phyloP scores from a whole-genome alignment of 2,797 vertebrate genomes.

The Dromococcyx pavoninus region DNA sequence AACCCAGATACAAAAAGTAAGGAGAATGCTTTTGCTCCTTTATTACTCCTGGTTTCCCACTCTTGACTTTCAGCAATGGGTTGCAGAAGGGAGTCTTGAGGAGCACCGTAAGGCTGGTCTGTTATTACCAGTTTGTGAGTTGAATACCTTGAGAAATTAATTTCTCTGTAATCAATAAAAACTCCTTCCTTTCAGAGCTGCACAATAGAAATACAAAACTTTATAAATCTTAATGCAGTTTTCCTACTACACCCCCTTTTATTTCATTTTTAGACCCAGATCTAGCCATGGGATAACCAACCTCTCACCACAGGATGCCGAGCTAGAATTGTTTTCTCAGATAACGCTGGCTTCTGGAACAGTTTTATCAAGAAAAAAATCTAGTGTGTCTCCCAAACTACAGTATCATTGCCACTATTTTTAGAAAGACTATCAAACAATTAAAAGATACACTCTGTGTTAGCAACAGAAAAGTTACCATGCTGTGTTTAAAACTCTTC shows the following conservation, averaged over 20 bases:
- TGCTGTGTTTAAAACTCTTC: background rate
- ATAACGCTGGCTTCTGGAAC: background rate
- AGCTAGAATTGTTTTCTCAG: background rate
- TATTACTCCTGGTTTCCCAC: background rate
- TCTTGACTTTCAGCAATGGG: constrained; percentile 20
- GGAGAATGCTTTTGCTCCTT: constrained; percentile 9
- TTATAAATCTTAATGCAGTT: background rate
- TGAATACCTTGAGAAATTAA: background rate
- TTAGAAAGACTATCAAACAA: background rate
- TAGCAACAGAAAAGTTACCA: background rate
- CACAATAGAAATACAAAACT: background rate
- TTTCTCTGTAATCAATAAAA: background rate
- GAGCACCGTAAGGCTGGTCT: background rate
- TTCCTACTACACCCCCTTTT: background rate
- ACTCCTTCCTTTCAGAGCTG: background rate
- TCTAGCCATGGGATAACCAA: background rate
- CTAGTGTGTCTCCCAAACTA: background rate
- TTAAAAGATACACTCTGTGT: background rate
- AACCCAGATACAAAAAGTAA: constrained; percentile 57
- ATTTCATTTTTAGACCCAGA: background rate
- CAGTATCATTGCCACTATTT: background rate
- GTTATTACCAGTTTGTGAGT: background rate
- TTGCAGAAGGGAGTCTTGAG: background rate
- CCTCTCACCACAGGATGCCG: background rate
- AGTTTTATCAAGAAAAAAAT: background rate